phyloP scores from a whole-genome alignment of 2,888 invertebrate genomes.

The Mythimna vitellina region DNA sequence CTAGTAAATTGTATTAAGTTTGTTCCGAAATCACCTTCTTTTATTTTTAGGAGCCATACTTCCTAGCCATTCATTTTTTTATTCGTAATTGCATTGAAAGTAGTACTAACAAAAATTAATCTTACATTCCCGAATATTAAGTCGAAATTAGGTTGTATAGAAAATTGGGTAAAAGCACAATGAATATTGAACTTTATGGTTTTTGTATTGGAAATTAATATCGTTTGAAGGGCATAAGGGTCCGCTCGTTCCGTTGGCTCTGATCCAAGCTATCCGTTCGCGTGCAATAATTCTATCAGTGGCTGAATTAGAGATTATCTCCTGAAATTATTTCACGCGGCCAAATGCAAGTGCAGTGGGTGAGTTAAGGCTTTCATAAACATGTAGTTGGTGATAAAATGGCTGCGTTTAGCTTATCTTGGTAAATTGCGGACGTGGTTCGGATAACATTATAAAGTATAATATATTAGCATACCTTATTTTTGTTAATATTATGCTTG shows the following conservation, averaged over 20 bases:
- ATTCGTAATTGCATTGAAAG: slow-evolving; percentile 40
- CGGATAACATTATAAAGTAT: slow-evolving; percentile 35
- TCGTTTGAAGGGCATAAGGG: slow-evolving; percentile 62
- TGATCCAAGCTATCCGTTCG: slow-evolving; percentile 77
- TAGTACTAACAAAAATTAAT: slow-evolving; percentile 33
- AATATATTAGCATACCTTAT: slow-evolving; percentile 23
- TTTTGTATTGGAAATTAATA: slow-evolving; percentile 68
- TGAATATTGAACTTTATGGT: slow-evolving; percentile 65
- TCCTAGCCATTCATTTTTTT: slow-evolving; percentile 48
- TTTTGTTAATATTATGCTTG: slow-evolving; percentile 6
- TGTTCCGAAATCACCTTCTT: slow-evolving; percentile 44
- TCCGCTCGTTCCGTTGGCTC: slow-evolving; percentile 67
- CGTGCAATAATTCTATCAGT: slow-evolving; percentile 81
- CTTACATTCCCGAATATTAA: slow-evolving; percentile 24
- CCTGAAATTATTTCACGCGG: slow-evolving; percentile 70
- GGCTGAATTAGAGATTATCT: slow-evolving; percentile 79
- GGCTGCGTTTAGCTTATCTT: slow-evolving; percentile 47
- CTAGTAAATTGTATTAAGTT: slow-evolving; percentile 61
- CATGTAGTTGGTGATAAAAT: slow-evolving; percentile 46
- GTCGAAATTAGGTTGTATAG: slow-evolving; percentile 55
- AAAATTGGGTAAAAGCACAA: slow-evolving; percentile 54
- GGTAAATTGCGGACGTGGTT: slow-evolving; percentile 30
- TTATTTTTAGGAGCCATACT: slow-evolving; percentile 50
- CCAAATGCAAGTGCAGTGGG: slow-evolving; percentile 46
- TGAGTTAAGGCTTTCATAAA: slow-evolving; percentile 45